Evolutionary conservation across 2,888 invertebrate species (phyloP).

Genomic region (Aelia acuminata): DNA sequence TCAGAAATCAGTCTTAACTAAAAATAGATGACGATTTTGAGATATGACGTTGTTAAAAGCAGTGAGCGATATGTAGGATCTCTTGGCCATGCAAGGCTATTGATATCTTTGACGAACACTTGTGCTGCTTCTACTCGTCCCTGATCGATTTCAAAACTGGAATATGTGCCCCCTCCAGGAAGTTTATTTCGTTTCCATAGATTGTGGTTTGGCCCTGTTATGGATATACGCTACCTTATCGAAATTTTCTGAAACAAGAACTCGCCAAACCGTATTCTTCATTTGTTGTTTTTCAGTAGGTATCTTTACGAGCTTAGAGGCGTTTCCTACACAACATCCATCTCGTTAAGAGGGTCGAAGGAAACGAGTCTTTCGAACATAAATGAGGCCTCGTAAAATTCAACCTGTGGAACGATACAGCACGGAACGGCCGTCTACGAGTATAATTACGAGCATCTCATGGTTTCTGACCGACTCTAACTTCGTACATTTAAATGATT

Average conservation of each 20-base stretch:
- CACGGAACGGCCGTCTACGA: background rate
- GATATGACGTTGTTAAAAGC: no score
- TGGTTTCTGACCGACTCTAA: background rate
- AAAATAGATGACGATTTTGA: no score
- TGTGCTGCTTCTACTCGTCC: background rate
- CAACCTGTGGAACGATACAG: background rate
- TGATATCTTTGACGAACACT: background rate
- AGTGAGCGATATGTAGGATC: no score
- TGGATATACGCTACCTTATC: background rate
- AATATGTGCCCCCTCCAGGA: background rate
- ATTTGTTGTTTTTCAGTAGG: background rate
- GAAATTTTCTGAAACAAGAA: background rate
- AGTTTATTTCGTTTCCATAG: no score
- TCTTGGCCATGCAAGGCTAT: background rate
- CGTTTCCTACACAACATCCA: background rate
- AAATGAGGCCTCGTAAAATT: background rate
- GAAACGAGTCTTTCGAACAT: background rate
- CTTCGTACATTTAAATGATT: background rate
- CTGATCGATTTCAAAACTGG: background rate
- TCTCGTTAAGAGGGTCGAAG: background rate
- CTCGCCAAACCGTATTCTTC: no score
- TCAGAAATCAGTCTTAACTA: no score
- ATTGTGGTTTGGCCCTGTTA: background rate
- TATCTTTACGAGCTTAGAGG: background rate
- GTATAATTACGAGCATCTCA: background rate